Evolutionary conservation across 2,113 vertebrate genomes (phyloP).

Genomic region (Cardinalis cardinalis): DNA sequence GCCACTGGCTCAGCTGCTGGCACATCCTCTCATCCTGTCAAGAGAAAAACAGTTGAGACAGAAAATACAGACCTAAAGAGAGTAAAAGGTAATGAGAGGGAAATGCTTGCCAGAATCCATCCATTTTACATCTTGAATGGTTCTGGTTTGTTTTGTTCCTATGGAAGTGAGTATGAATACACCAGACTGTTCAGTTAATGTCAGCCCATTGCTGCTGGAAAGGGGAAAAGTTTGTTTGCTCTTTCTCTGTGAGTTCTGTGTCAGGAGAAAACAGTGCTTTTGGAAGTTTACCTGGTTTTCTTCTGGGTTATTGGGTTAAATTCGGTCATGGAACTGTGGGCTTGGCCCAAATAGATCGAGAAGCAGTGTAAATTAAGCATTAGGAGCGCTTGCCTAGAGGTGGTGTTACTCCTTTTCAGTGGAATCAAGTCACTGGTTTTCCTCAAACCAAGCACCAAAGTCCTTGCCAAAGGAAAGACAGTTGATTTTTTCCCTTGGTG

Average conservation of each 20-base stretch:
- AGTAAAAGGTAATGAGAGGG: slow-evolving; percentile 61
- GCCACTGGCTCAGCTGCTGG: neutral
- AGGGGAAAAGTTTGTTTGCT: neutral
- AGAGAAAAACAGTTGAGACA: slow-evolving; percentile 78
- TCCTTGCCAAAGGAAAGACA: neutral
- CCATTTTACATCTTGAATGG: neutral
- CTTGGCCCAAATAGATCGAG: neutral
- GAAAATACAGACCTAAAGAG: slow-evolving; percentile 72
- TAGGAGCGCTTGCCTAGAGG: neutral
- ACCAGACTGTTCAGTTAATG: neutral
- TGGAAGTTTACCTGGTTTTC: neutral
- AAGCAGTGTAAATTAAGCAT: neutral
- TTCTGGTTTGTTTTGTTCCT: neutral
- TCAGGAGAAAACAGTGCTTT: neutral
- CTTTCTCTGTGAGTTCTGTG: neutral
- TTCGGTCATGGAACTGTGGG: neutral
- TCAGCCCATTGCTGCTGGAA: neutral
- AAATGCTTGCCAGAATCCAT: neutral
- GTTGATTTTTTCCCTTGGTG: neutral
- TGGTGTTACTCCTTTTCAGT: neutral
- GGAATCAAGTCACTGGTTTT: neutral
- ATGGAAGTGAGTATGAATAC: neutral
- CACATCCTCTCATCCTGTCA: slow-evolving; percentile 53
- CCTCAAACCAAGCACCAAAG: neutral
- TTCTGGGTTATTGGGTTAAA: neutral